A percentile compares a stretch with the other conserved stretches of the same genome.
phyloP scores from a whole-genome alignment of 2,797 vertebrate genomes.

The Xenops minutus region DNA sequence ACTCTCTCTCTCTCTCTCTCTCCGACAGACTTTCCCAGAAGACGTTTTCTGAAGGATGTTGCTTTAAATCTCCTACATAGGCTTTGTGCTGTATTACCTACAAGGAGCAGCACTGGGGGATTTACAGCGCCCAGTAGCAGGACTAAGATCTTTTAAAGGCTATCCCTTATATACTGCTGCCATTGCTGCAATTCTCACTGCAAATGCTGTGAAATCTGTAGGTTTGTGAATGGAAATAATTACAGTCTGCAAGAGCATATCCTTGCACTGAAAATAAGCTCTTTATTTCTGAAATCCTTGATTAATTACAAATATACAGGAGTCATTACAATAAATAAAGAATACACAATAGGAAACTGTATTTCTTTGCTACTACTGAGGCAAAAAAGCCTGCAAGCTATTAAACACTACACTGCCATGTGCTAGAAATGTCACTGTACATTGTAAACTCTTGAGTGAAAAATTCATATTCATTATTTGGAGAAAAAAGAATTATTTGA shows the following conservation, averaged over 20 bases:
- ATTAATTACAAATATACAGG: background rate
- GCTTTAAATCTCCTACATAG: slow-evolving; percentile 38
- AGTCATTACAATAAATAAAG: background rate
- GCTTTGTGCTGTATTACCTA: background rate
- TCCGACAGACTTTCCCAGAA: background rate
- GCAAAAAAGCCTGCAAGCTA: background rate
- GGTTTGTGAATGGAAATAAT: background rate
- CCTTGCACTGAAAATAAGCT: background rate
- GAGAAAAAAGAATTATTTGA: slow-evolving; percentile 15
- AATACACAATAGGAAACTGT: background rate
- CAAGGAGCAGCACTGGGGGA: background rate
- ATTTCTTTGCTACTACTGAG: background rate
- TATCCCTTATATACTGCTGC: background rate
- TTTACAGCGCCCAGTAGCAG: background rate
- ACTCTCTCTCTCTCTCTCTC: background rate
- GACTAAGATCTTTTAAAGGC: background rate
- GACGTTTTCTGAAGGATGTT: background rate
- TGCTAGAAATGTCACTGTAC: background rate
- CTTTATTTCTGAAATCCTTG: background rate
- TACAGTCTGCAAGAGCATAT: background rate
- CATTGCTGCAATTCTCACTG: background rate
- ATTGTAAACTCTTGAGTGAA: slow-evolving; percentile 12
- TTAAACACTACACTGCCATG: background rate
- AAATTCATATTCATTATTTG: slow-evolving; percentile 20
- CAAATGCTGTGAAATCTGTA: background rate